phyloP scores from a whole-genome alignment of 2,888 invertebrate genomes.

The Dolichomitus sp. region DNA sequence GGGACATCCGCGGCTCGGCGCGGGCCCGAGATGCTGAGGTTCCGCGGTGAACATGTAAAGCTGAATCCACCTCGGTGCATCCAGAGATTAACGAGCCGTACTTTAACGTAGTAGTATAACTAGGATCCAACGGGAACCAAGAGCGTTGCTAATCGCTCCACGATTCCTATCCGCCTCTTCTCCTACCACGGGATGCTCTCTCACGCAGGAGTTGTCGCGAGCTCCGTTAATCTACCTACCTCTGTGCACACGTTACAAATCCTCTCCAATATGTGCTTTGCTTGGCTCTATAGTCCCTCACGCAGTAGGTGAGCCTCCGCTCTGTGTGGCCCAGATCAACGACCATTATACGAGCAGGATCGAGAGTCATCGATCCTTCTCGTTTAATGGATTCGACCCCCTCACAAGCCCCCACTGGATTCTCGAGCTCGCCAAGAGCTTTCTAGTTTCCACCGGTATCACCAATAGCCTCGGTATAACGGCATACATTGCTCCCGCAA shows the following conservation, averaged over 20 bases:
- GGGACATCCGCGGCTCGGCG: constrained; percentile 39
- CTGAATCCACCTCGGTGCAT: constrained; percentile 29
- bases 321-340: constrained; percentile 46
- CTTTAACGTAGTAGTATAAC: constrained; percentile 34
- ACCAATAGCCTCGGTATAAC: constrained; percentile 15
- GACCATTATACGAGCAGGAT: constrained; percentile 51
- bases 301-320: constrained; percentile 17
- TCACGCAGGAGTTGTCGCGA: constrained; percentile 22
- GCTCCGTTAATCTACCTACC: constrained; percentile 43
- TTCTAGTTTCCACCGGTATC: constrained; percentile 42
- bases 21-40: constrained; percentile 34
- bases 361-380: constrained; percentile 59
- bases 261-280: neutral
- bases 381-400: constrained; percentile 49
- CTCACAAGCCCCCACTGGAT: constrained; percentile 24
- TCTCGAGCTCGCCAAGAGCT: constrained; percentile 44
- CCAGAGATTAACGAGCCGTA: constrained; percentile 49
- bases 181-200: constrained; percentile 5
- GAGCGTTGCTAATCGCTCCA: constrained; percentile 48
- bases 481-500: constrained; percentile 56
- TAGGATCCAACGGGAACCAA: constrained; percentile 10
- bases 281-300: neutral
- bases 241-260: constrained; percentile 41
- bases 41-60: constrained; percentile 34
- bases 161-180: constrained; percentile 36